These are phyloP conservation scores for Tenualosa ilisha DNA, from an alignment of 2,797 vertebrate genomes.

Conservation along the genomic window DNA sequence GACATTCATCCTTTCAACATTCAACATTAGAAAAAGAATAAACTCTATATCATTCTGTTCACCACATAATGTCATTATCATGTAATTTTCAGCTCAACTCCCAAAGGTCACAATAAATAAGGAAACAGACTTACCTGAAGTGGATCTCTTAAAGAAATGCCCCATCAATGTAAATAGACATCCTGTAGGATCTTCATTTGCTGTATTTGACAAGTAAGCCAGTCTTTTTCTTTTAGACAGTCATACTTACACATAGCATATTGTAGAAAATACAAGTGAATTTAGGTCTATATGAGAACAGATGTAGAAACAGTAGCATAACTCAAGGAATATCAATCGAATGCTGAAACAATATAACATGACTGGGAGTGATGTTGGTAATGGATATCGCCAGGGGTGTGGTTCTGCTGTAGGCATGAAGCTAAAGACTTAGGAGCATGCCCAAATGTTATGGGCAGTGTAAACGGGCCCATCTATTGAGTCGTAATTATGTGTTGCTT, in stretches of 20 bases:
- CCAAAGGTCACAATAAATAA: slow-evolving; percentile 83
- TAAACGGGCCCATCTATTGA: too few species aligned
- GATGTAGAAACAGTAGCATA: too few species aligned
- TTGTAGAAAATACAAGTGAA: not conserved
- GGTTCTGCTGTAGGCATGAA: too few species aligned
- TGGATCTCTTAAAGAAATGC: slow-evolving; percentile 80
- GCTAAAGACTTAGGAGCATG: too few species aligned
- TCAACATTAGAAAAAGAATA: too few species aligned
- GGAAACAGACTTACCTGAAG: slow-evolving; percentile 84
- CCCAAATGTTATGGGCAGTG: too few species aligned
- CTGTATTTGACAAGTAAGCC: slow-evolving; percentile 92
- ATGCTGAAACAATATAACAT: too few species aligned
- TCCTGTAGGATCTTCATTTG: slow-evolving; percentile 88
- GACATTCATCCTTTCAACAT: too few species aligned
- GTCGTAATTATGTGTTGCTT: too few species aligned
- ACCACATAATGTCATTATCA: not conserved
- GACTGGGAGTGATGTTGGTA: too few species aligned
- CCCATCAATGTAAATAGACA: slow-evolving; percentile 80
- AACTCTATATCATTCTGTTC: not conserved
- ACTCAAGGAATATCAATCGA: too few species aligned
- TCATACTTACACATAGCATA: not conserved
- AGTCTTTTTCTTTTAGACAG: not conserved
- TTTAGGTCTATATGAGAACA: not conserved
- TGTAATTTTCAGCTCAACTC: slow-evolving; percentile 76
- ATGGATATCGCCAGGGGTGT: too few species aligned